Percentiles rank a stretch among this genome's conserved stretches.
Evolutionary conservation across 2,797 vertebrate species (phyloP).

Genomic region (Pangasius krempfi): DNA sequence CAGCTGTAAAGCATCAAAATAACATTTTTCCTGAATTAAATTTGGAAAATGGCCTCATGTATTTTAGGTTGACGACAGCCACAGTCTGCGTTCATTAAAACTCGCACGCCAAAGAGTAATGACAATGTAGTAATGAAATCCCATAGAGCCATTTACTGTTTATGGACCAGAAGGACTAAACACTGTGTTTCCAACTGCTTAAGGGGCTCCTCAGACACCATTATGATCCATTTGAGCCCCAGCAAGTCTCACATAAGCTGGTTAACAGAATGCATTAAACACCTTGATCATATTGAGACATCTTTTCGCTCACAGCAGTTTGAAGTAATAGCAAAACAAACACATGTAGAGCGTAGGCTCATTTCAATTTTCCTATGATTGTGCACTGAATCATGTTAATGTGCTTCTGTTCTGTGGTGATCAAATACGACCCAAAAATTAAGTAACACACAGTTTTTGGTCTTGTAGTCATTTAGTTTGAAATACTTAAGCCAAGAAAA

Average conservation of each 20-base stretch:
- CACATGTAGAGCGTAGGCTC: conserved; percentile 65
- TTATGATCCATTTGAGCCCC: conserved; percentile 77
- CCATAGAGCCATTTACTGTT: conserved; percentile 72
- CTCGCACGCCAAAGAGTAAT: conserved; percentile 72
- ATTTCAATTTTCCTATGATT: conserved; percentile 38
- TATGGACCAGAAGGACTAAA: conserved; percentile 73
- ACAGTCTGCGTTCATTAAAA: conserved; percentile 52
- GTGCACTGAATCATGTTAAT: conserved; percentile 7
- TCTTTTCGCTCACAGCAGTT: conserved; percentile 70
- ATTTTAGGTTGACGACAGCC: conserved; percentile 71
- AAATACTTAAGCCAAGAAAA: neutral
- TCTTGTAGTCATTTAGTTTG: neutral
- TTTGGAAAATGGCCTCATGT: conserved; percentile 75
- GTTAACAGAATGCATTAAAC: conserved; percentile 66
- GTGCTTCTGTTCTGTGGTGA: neutral
- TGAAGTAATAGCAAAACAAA: conserved; percentile 65
- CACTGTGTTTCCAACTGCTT: conserved; percentile 72
- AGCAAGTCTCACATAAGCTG: conserved; percentile 70
- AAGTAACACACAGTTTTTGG: neutral
- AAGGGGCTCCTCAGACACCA: conserved; percentile 72
- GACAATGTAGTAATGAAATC: conserved; percentile 75
- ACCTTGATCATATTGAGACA: conserved; percentile 60
- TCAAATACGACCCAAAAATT: neutral
- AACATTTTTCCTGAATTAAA: conserved; percentile 71
- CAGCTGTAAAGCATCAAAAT: conserved; percentile 70